Base-by-base conservation (phyloP, 1,140 invertebrate genomes). In the Diploscapter pachys region DNA sequence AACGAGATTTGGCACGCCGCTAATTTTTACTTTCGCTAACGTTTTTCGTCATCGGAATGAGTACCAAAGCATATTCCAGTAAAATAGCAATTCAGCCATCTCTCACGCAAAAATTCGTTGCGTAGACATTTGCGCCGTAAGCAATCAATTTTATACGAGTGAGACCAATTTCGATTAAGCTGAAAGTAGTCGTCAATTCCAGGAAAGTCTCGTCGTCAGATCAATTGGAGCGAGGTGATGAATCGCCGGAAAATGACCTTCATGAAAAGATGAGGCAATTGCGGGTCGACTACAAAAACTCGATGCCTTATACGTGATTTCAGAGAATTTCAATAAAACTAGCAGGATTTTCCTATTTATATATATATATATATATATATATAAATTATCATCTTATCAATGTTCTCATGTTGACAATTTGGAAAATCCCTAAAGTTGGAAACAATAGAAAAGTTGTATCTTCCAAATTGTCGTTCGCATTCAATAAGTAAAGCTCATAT, bases 171-270 rank as follows among this genome's bases (percentile, higher is more conserved):
- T 63, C 62, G 5, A 63, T 50, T 63, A 50, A n/a, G 48, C 51
- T 63, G 31, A 8, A 63, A 5, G 2, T 9, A 4, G 5, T 63
- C 3, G 51, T 48, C 2, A 8, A 3, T 73, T 73, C 48, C 63
- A 73, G 72, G 61, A 74, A 74, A 53, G 59, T 56, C 48, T 74
- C 73, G 8, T 74, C 73, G 13, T 69, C 63, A 3, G 73, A 74
- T 50, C 73, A 74, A 57, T 59, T 74, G 31, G 73, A 74, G 53
- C 55, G 53, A 51, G 56, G 55, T 4, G 62, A 70, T 61, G 56
- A 61, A 4, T 56, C 59, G 13, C 49, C 64, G 9, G 73, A 74
- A 55, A 67, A 74, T 6, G 73, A 74, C 11, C 63, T 74, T 56
- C 64, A 74, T 49, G 55, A 51, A 3, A 64, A 69, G 13, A 57